Base-by-base conservation (phyloP, 2,113 vertebrate genomes). In the Mastomys coucha region DNA sequence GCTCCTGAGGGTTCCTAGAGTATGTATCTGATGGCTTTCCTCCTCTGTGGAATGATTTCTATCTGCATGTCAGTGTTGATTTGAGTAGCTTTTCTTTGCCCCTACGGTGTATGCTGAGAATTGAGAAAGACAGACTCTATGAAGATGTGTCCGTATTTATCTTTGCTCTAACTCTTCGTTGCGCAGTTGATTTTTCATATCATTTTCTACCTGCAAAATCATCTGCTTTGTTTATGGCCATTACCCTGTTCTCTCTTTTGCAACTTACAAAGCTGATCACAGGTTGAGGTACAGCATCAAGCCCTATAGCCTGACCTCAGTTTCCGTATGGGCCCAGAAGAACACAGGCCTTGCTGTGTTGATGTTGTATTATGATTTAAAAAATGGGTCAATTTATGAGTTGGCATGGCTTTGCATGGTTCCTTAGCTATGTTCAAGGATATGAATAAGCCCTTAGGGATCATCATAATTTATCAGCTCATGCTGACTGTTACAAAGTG, bases 371-470 rank as follows among this genome's bases (percentile, higher is more conserved):
- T 86, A 86, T 51, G 75, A 97, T 51, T 89, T 89, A 93, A 88
- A 93, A 93, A 73, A 94, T 75, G 69, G 70, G 19, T 76, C 11
- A 89, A 65, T 94, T 36, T 88, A 75, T 88, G 80, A 76, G 20
- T 56, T 89, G 69, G 45, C 0, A 10, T 69, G 58, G 20, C 76
- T 31, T 88, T 88, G 89, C 39, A 89, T 89, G 42, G 82, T 88
- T 91, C 78, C 85, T 90, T 67, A 67, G 28, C 58, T 85, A 22
- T 20, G 31, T 80, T 93, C 70, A 85, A 76, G 80, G 84, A 67
- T 56, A 94, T 56, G 36, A 92, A 82, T 42, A 53, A 86, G n/a
- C 39, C 77, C 85, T 93, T 91, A 45, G 8, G 2, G 6, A 45
- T 78, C 45, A 84, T 73, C 26, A 60, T 76, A 90, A 84, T 56